phyloP scores from a whole-genome alignment of 1,140 invertebrate species.

The Tetranychus cinnabarinus region DNA sequence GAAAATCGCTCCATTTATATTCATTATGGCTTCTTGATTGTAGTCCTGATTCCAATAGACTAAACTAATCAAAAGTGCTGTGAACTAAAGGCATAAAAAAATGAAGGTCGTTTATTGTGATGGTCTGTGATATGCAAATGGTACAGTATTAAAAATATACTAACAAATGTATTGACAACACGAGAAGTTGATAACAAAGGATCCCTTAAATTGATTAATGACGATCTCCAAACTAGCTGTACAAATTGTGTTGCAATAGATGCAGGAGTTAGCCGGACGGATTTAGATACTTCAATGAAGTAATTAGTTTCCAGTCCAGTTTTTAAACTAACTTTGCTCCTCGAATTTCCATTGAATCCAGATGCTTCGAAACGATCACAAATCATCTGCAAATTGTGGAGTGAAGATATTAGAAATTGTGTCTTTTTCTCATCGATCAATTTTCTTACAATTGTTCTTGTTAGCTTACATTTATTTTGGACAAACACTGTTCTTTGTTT shows the following conservation, averaged over 20 bases:
- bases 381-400: background rate
- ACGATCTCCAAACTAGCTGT: constrained; percentile 69
- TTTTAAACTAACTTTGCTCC: too few relatives aligned
- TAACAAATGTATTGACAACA: constrained; percentile 62
- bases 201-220: constrained; percentile 62
- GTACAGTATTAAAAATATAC: constrained; percentile 17
- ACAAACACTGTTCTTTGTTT: constrained; percentile 34
- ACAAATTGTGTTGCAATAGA: constrained; percentile 64
- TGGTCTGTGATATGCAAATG: background rate
- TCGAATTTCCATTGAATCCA: background rate
- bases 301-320: too few relatives aligned
- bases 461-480: constrained; percentile 16
- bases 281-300: too few relatives aligned
- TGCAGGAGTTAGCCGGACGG: constrained; percentile 27
- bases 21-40: constrained; percentile 69
- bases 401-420: too few relatives aligned
- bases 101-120: background rate
- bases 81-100: constrained; percentile 32
- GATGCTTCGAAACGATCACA: background rate
- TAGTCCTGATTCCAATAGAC: constrained; percentile 65
- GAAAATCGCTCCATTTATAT: constrained; percentile 82
- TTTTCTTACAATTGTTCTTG: too few relatives aligned
- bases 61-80: constrained; percentile 56
- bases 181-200: constrained; percentile 66
- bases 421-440: too few relatives aligned